Evolutionary conservation across 2,797 vertebrate genomes (phyloP).

Genomic region (Channallabes apus): DNA sequence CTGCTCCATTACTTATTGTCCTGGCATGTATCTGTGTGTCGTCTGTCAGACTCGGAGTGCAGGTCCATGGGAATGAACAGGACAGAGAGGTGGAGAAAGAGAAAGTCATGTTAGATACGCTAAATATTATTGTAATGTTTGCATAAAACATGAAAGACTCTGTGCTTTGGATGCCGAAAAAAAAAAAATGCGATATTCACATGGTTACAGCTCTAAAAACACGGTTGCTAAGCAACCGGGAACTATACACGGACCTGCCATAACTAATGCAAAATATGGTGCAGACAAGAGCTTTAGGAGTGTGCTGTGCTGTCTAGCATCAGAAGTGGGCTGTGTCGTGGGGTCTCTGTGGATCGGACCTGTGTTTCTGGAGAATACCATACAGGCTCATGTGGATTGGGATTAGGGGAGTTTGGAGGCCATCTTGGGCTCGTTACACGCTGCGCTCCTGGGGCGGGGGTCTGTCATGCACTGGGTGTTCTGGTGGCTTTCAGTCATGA

Average conservation of each 20-base stretch:
- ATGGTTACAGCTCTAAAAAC: background rate
- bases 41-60: conserved; percentile 57
- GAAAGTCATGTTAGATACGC: background rate
- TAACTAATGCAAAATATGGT: no score
- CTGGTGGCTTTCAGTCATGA: no score
- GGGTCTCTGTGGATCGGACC: no score
- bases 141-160: background rate
- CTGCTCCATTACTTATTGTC: conserved; percentile 30
- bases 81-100: background rate
- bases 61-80: background rate
- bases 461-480: no score
- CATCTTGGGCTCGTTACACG: no score
- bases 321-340: no score
- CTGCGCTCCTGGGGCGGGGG: no score
- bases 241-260: background rate
- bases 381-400: no score
- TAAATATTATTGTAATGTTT: background rate
- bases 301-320: no score
- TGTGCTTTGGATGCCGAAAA: background rate
- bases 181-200: background rate
- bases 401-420: no score
- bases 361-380: no score
- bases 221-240: background rate
- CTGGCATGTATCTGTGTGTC: conserved; percentile 49
- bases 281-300: no score